Conservation (phyloP, 2,113 vertebrate species). For the Willisornis vidua region DNA sequence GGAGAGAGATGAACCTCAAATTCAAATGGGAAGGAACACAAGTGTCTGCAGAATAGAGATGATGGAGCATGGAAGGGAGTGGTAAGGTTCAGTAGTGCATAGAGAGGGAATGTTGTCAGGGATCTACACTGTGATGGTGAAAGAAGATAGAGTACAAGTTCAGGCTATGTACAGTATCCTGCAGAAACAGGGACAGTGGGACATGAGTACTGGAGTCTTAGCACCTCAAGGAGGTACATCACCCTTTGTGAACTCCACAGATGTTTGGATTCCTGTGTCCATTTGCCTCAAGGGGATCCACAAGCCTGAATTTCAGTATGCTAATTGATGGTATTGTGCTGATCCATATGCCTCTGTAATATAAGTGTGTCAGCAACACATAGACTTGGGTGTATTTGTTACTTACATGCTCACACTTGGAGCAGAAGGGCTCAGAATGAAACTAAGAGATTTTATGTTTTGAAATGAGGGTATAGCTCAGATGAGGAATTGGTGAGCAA, state of each 20-base stretch:
- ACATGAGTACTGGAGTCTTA: background rate
- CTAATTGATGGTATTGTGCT: background rate
- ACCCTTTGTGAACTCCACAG: background rate
- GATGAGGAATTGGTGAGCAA: background rate
- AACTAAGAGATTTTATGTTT: background rate
- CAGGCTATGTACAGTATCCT: background rate
- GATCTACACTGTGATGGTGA: background rate
- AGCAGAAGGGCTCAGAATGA: conserved; percentile 3
- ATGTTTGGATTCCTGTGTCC: background rate
- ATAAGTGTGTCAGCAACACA: background rate
- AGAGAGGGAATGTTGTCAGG: background rate
- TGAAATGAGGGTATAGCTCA: background rate
- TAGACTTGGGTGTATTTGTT: background rate
- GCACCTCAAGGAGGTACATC: background rate
- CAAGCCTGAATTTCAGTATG: background rate
- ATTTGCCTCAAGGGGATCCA: background rate
- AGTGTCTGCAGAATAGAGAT: background rate
- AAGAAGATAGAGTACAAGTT: background rate
- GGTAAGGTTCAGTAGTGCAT: background rate
- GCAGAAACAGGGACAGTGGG: background rate
- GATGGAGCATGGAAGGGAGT: background rate
- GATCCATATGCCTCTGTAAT: background rate
- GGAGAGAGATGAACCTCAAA: background rate
- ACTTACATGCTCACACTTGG: background rate
- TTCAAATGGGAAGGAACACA: background rate